Evolutionary conservation across 2,113 vertebrate genomes (phyloP), one percentile per base, ranked within the genome.

Genomic region (Ascaphus truei): DNA sequence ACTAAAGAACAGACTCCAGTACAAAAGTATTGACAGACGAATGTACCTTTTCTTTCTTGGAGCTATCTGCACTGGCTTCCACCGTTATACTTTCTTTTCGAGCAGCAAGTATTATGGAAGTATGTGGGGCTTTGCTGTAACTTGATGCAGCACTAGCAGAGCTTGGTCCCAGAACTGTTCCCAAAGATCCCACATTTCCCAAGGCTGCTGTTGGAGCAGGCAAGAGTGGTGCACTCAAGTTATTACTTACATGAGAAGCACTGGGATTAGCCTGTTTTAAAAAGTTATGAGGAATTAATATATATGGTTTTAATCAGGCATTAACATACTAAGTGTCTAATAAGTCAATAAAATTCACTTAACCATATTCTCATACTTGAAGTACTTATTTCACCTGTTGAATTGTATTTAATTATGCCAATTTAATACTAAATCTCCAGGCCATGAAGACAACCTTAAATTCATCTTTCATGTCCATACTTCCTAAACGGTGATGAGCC

Each of bases 11-110:
- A n/a, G n/a, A n/a, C n/a, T n/a, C n/a, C n/a, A n/a, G n/a, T n/a
- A n/a, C n/a, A n/a, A n/a, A n/a, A n/a, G n/a, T n/a, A n/a, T n/a
- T n/a, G n/a, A n/a, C n/a, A n/a, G 74, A 76, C 67, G 77, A 77
- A 84, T 84, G 84, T 88, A 90, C 96, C 94, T 99, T 96, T 82
- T 98, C 96, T 77, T 98, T 98, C 85, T 96, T 98, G 1, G 94
- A 97, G 90, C 95, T 95, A 85, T 98, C 96, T 34, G 93, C 90
- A 25, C 90, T 95, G 80, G 92, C 92, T 87, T 89, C 92, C 82
- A 91, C 89, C 2, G 85, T 88, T 30, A 89, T 81, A 69, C 73
- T 89, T 79, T 84, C 85, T 86, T 88, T 93, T 80, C 80, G 86
- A 63, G 85, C 80, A 76, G 84, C 79, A 74, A 79, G 0, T 81